Percentiles rank a stretch among this genome's conserved stretches.
phyloP scores from a whole-genome alignment of 2,888 invertebrate species.

The Mythimna impura region DNA sequence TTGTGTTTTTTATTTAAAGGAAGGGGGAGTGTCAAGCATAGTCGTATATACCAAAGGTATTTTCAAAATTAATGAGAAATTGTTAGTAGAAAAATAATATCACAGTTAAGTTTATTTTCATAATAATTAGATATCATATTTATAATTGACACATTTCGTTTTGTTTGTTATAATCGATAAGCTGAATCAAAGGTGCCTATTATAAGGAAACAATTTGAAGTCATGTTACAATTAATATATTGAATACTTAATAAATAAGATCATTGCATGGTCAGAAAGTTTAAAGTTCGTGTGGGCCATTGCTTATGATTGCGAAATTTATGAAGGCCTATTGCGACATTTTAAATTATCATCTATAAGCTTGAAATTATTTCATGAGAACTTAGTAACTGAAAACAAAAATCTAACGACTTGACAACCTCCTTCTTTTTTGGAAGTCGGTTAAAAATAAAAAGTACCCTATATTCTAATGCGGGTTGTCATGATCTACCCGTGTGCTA shows the following conservation, averaged over 20 bases:
- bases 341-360: not conserved
- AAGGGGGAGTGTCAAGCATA: slow-evolving; percentile 13
- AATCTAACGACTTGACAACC: too few species aligned
- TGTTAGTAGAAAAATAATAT: not conserved
- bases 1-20: not conserved
- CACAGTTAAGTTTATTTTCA: not conserved
- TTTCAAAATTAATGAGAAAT: slow-evolving; percentile 31
- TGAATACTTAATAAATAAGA: slow-evolving; percentile 41
- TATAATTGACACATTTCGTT: slow-evolving; percentile 71
- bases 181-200: slow-evolving; percentile 88
- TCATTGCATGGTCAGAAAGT: slow-evolving; percentile 19
- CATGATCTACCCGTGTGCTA: not conserved
- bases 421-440: too few species aligned
- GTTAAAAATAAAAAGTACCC: not conserved
- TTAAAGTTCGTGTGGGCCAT: slow-evolving; percentile 17
- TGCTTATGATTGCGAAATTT: slow-evolving; percentile 12
- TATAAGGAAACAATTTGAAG: slow-evolving; percentile 60
- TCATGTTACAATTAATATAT: slow-evolving; percentile 50
- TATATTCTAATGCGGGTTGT: not conserved
- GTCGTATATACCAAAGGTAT: slow-evolving; percentile 50
- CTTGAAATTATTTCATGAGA: not conserved
- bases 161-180: slow-evolving; percentile 66
- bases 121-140: slow-evolving; percentile 16
- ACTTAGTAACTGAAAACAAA: not conserved
- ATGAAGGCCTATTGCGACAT: slow-evolving; percentile 31